phyloP scores from a whole-genome alignment of 2,888 invertebrate genomes.

The Merodon equestris region DNA sequence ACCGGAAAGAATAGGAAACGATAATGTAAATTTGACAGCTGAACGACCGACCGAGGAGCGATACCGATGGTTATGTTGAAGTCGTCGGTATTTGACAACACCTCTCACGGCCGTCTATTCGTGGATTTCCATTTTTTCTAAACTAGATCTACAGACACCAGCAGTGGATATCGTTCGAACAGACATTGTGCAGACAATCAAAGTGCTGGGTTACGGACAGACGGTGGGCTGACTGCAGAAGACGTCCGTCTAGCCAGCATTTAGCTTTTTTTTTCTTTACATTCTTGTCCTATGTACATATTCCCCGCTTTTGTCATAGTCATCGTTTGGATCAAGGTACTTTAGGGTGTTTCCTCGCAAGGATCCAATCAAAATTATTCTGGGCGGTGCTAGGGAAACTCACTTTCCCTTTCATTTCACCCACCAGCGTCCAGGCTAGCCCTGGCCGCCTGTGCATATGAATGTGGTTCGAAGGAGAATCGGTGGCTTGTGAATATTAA shows the following conservation, averaged over 20 bases:
- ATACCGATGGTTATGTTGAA: conserved; percentile 16
- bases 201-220: conserved; percentile 5
- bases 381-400: conserved; percentile 55
- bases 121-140: conserved; percentile 11
- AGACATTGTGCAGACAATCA: conserved; percentile 45
- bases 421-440: neutral
- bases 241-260: conserved; percentile 47
- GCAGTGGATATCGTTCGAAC: conserved; percentile 15
- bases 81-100: conserved; percentile 32
- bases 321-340: conserved; percentile 33
- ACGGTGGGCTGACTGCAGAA: conserved; percentile 14
- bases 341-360: conserved; percentile 52
- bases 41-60: conserved; percentile 5
- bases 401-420: conserved; percentile 44
- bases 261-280: neutral
- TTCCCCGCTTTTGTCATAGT: conserved; percentile 28
- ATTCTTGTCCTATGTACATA: neutral
- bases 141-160: conserved; percentile 27
- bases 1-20: conserved; percentile 5
- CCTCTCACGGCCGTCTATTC: conserved; percentile 4
- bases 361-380: conserved; percentile 66
- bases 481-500: conserved; percentile 52
- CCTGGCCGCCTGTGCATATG: conserved; percentile 19
- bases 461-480: conserved; percentile 52
- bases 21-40: conserved; percentile 21